Percentiles rank a stretch among this genome's conserved stretches.
These are phyloP conservation scores for Globodera rostochiensis DNA, from an alignment of 1,140 invertebrate species.

Conservation along the genomic window DNA sequence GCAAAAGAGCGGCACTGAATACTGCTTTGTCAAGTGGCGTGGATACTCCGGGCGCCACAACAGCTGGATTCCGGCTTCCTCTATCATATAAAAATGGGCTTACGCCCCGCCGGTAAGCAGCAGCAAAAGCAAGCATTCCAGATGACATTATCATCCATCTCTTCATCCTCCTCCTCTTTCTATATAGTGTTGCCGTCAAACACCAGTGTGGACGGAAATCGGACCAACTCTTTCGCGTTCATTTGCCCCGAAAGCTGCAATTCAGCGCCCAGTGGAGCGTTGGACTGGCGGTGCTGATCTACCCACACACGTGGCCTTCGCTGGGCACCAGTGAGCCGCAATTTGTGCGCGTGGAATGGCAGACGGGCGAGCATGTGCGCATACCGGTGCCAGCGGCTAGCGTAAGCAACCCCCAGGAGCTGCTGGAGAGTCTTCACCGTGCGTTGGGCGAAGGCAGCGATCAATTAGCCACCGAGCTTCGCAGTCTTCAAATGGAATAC, in stretches of 20 bases:
- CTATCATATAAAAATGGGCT: not conserved
- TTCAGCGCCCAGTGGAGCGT: conserved; percentile 3
- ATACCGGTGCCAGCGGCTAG: not conserved
- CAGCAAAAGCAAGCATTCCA: too few relatives aligned
- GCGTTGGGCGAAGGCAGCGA: not conserved
- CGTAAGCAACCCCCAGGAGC: not conserved
- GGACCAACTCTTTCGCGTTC: not conserved
- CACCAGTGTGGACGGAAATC: not conserved
- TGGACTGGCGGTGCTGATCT: not conserved
- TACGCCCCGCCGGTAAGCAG: too few relatives aligned
- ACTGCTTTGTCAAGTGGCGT: conserved; percentile 19
- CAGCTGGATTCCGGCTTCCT: conserved; percentile 17
- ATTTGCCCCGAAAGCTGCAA: not conserved
- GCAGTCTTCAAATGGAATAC: not conserved
- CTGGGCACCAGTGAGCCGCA: conserved; percentile 10
- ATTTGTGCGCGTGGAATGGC: not conserved
- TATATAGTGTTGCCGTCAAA: not conserved
- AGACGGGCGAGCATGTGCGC: not conserved
- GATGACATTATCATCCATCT: not conserved
- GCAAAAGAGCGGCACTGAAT: conserved; percentile 8
- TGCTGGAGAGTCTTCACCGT: not conserved
- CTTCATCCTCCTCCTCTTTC: not conserved
- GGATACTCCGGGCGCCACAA: conserved; percentile 17
- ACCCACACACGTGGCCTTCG: not conserved
- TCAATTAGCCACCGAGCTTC: not conserved